Conservation (phyloP, 1,140 invertebrate species). For the Xylocopa sonorina region DNA sequence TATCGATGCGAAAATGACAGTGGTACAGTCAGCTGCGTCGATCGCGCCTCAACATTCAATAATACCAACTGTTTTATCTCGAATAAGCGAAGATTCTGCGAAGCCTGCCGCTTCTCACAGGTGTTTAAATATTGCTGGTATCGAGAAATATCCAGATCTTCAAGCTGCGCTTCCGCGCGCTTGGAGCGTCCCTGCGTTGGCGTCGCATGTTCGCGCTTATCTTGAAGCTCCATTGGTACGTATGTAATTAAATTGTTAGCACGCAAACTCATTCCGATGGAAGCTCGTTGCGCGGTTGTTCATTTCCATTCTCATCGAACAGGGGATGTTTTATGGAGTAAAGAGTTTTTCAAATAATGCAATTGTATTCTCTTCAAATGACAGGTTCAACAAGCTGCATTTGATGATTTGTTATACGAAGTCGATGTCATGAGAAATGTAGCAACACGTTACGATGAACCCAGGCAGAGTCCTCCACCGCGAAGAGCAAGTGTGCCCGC, state of each 20-base stretch:
- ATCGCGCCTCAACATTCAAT: conserved; percentile 62
- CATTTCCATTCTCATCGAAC: no score
- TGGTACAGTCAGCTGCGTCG: conserved; percentile 64
- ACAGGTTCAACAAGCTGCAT: conserved; percentile 90
- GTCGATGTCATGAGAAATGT: conserved; percentile 93
- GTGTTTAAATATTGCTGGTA: conserved; percentile 86
- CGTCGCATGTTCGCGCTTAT: conserved; percentile 80
- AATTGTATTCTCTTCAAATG: no score
- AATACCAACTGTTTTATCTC: conserved; percentile 81
- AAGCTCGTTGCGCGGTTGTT: no score
- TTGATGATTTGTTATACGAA: conserved; percentile 91
- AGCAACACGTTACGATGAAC: conserved; percentile 79
- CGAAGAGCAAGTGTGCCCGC: conserved; percentile 76
- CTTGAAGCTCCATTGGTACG: conserved; percentile 85
- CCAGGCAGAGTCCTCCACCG: conserved; percentile 56
- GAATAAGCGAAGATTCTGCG: conserved; percentile 84
- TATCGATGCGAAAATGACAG: conserved; percentile 65
- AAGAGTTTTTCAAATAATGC: no score
- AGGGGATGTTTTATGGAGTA: no score
- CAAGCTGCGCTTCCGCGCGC: conserved; percentile 86
- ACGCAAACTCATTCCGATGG: no score
- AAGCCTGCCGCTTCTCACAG: conserved; percentile 70
- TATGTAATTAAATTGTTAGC: conserved; percentile 38
- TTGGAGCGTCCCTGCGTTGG: conserved; percentile 88
- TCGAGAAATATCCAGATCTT: conserved; percentile 87